These are phyloP conservation scores for Metopolophium dirhodum DNA, from an alignment of 1,140 invertebrate genomes.

Conservation along the genomic window DNA sequence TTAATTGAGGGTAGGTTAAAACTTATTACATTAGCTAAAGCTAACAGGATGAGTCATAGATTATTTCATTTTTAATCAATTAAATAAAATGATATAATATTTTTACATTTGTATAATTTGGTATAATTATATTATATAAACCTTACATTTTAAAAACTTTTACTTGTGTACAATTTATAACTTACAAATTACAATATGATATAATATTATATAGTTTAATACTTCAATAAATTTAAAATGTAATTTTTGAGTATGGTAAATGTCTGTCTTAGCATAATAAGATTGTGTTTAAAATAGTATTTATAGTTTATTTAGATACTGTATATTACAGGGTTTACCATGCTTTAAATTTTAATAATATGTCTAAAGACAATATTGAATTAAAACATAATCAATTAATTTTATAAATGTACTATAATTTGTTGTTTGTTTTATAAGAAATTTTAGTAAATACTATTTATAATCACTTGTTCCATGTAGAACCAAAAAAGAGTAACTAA, in stretches of 20 bases:
- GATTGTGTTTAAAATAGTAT: neutral
- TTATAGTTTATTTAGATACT: neutral
- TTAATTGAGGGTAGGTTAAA: neutral
- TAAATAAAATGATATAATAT: neutral
- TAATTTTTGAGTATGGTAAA: neutral
- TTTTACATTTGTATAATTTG: neutral
- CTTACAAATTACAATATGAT: neutral
- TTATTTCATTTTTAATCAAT: neutral
- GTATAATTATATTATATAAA: neutral
- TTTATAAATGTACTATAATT: neutral
- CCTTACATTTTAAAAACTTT: neutral
- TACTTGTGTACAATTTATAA: neutral
- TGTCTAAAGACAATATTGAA: neutral
- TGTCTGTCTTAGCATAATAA: neutral
- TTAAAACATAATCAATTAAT: neutral
- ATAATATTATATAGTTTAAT: neutral
- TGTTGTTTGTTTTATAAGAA: slow-evolving; percentile 15
- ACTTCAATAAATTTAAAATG: neutral
- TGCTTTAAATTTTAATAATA: neutral
- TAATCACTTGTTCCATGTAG: neutral
- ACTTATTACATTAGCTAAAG: neutral
- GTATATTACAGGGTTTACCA: slow-evolving; percentile 28
- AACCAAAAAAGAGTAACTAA: slow-evolving; percentile 29
- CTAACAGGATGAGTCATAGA: neutral
- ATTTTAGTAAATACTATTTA: neutral